Base-by-base conservation (phyloP, 2,113 vertebrate genomes). In the Oreochromis niloticus region DNA sequence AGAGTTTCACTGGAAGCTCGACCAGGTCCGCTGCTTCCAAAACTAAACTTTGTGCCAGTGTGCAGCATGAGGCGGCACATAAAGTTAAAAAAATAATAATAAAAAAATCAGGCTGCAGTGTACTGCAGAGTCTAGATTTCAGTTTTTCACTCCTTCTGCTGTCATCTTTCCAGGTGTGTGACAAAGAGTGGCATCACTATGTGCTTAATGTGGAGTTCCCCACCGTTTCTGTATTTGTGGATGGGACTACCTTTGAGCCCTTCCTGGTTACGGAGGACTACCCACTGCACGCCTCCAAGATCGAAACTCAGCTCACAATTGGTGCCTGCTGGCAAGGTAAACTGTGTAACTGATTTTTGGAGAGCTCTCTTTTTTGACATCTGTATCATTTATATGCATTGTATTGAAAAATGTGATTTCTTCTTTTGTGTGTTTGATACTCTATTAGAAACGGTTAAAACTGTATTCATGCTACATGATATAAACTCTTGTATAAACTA, bases 261-360 rank as follows among this genome's bases (percentile, higher is more conserved):
- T 98, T 98, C 96, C 96, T 98, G 2, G 98, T 99, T 66, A 98
- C 97, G 1, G 98, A 99, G 85, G 99, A 99, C 90, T 98, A 98
- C 87, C 98, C 99, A 0, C 97, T 99, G 17, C 98, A 98, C 22
- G 92, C 97, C 2, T 96, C 98, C 79, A 97, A 94, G 95, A 97
- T 98, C 24, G 97, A 98, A 85, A 97, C 97, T 0, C 98, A 99
- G 96, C 97, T 99, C 3, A 97, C 98, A 30, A 97, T 99, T 3
- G 99, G 98, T 34, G 99, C 98, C 0, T 99, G 99, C 91, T 99
- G 99, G 98, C 98, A 99, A 98, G 99, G 99, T 99, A 97, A 80
- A 36, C 9, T 0, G 3, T n/a, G 4, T 46, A 4, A 3, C 24
- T 24, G 0, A 34, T 43, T 0, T 46, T 81, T 59, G 14, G 43